Percentiles rank a stretch among this genome's conserved stretches.
Conservation (phyloP, 2,888 invertebrate species). For the Hydrotaea diabolus region DNA sequence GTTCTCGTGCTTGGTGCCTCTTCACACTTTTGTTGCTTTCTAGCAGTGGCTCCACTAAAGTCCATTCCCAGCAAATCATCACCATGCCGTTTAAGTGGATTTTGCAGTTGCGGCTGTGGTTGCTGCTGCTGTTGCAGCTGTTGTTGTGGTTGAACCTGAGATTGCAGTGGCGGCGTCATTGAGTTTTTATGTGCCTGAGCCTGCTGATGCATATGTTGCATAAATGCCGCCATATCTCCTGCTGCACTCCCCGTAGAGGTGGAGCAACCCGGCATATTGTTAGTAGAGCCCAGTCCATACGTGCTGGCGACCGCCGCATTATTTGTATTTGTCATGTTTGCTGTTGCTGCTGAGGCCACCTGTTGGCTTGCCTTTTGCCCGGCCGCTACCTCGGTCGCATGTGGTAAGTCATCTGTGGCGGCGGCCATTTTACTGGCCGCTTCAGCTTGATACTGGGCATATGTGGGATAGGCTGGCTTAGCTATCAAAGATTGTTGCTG, state of each 20-base stretch:
- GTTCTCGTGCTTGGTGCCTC: constrained; percentile 56
- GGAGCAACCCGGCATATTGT: background rate
- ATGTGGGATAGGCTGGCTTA: constrained; percentile 73
- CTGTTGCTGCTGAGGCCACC: background rate
- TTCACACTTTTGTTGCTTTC: constrained; percentile 74
- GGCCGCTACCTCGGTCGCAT: constrained; percentile 27
- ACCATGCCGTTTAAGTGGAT: constrained; percentile 74
- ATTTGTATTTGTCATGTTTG: background rate
- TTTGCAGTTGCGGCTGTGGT: constrained; percentile 63
- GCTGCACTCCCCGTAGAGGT: constrained; percentile 63
- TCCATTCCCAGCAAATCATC: constrained; percentile 74
- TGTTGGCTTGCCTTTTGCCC: constrained; percentile 4
- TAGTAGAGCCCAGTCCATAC: constrained; percentile 64
- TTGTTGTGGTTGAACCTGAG: constrained; percentile 25
- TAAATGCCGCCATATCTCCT: constrained; percentile 76
- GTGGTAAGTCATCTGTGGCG: constrained; percentile 9
- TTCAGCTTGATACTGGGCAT: constrained; percentile 76
- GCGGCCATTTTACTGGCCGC: constrained; percentile 54
- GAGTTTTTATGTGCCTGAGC: constrained; percentile 71
- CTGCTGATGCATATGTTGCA: constrained; percentile 76
- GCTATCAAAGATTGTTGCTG: constrained; percentile 50
- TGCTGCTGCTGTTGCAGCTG: constrained; percentile 62
- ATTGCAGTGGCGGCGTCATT: background rate
- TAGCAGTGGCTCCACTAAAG: constrained; percentile 71
- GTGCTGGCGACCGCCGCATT: constrained; percentile 68